Evolutionary conservation across 2,797 vertebrate species (phyloP), one percentile per base, ranked within the genome.

Genomic region (Enteromius unitaeniatus): DNA sequence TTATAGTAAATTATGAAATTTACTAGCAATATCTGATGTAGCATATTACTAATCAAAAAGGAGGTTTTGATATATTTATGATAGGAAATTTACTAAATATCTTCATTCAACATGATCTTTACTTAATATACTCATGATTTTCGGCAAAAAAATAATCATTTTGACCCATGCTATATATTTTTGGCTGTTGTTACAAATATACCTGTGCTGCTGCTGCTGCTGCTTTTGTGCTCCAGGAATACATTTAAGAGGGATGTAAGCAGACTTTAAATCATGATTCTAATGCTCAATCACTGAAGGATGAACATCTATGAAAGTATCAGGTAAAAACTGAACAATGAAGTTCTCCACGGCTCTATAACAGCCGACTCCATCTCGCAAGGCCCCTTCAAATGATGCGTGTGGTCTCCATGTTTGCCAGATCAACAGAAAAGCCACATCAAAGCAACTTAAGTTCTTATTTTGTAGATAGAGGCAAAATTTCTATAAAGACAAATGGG

Each of bases 361-460:
- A 21, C 10, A n/a, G 53, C 21, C 9, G 45, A 15, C 69, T 51
- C 47, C 4, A 9, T 73, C 26, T 53, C 72, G n/a, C 72, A n/a
- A 74, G 26, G 49, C 49, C 31, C 28, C 10, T 13, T 58, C 21
- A 15, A 40, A 76, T 76, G 31, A n/a, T 42, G 74, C 34, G 51
- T 76, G 74, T 76, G 74, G 51, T 10, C 74, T 60, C 60, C 31
- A 1, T 60, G 34, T 60, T 42, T 23, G 31, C 34, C 73, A 23
- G 51, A 58, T 75, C 73, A 15, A 40, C 73, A 75, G 31, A 58
- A 26, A 58, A 42, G n/a, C n/a, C 74, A 60, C 74, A 76, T 76
- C 74, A 76, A 40, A 42, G 53, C 31, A 17, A 53, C 34, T 17
- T 26, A 2, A 76, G 73, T 8, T 58, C 51, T 23, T 40, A 23